A percentile compares a stretch with the other conserved stretches of the same genome.
These are phyloP conservation scores for Cerceris ruficornis DNA, from an alignment of 2,888 invertebrate genomes.

Conservation along the genomic window DNA sequence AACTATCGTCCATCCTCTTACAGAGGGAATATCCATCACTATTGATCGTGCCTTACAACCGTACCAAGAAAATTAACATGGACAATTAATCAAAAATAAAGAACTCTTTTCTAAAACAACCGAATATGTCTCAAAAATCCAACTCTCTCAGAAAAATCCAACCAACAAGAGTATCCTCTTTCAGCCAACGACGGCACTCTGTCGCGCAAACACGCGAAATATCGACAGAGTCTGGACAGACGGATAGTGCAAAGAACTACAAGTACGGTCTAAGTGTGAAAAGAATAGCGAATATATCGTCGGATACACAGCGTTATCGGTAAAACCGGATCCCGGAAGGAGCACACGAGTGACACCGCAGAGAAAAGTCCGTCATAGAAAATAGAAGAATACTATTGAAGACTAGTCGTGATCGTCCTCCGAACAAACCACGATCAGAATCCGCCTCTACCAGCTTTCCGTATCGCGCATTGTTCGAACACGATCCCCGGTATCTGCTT, in stretches of 20 bases:
- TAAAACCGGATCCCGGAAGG: constrained; percentile 15
- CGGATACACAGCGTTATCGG: constrained; percentile 2
- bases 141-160: too few species aligned
- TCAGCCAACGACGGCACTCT: too few species aligned
- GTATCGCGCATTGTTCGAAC: constrained; percentile 35
- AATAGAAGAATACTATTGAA: constrained; percentile 73
- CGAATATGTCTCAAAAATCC: too few species aligned
- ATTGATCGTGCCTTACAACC: too few species aligned
- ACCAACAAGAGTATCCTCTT: too few species aligned
- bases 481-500: constrained; percentile 35
- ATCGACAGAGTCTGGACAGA: constrained; percentile 1
- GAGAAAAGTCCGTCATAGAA: constrained; percentile 46
- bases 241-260: constrained; percentile 1
- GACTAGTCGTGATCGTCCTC: constrained; percentile 71
- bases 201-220: neutral
- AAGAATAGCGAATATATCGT: constrained; percentile 2
- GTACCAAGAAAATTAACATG: too few species aligned
- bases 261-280: constrained; percentile 2
- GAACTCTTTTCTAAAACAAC: too few species aligned
- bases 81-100: too few species aligned
- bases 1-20: too few species aligned
- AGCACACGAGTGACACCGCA: constrained; percentile 31
- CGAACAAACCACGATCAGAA: constrained; percentile 51
- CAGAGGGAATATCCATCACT: too few species aligned
- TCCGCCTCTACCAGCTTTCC: constrained; percentile 8